Evolutionary conservation across 1,140 invertebrate species (phyloP).

Genomic region (Lordiphosa collinella): DNA sequence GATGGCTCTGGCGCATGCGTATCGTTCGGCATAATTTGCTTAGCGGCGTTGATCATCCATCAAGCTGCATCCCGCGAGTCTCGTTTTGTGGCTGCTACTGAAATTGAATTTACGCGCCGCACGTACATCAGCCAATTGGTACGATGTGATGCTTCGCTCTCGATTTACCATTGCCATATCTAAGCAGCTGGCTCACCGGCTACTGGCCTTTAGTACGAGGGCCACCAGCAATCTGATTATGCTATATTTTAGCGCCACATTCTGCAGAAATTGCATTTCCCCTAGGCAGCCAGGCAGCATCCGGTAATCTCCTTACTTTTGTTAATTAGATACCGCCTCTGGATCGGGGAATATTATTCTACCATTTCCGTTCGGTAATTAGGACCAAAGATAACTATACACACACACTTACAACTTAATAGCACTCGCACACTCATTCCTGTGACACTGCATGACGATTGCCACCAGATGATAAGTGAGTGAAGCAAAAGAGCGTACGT

Average conservation of each 20-base stretch:
- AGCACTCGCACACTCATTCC: neutral
- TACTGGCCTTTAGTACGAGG: conserved; percentile 56
- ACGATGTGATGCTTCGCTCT: conserved; percentile 33
- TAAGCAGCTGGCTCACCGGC: conserved; percentile 54
- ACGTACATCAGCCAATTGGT: conserved; percentile 69
- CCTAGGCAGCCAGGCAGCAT: conserved; percentile 30
- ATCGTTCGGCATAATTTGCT: conserved; percentile 78
- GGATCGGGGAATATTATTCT: conserved; percentile 13
- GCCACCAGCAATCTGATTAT: conserved; percentile 47
- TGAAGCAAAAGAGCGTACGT: conserved; percentile 8
- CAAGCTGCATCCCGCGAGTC: conserved; percentile 6
- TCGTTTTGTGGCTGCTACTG: conserved; percentile 64
- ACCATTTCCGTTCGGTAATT: conserved; percentile 41
- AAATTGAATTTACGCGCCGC: conserved; percentile 77
- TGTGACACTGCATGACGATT: conserved; percentile 35
- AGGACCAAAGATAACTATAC: conserved; percentile 26
- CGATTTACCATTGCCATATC: conserved; percentile 39
- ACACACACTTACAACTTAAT: neutral
- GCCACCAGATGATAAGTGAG: conserved; percentile 20
- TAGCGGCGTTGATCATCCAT: conserved; percentile 65
- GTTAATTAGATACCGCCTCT: conserved; percentile 18
- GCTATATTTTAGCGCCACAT: conserved; percentile 48
- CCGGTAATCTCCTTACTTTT: conserved; percentile 22
- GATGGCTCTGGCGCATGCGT: conserved; percentile 72
- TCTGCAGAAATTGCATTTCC: conserved; percentile 43